A percentile compares a stretch with the other conserved stretches of the same genome.
These are phyloP conservation scores for Onychostoma macrolepis DNA, from an alignment of 2,113 vertebrate species.

Conservation along the genomic window DNA sequence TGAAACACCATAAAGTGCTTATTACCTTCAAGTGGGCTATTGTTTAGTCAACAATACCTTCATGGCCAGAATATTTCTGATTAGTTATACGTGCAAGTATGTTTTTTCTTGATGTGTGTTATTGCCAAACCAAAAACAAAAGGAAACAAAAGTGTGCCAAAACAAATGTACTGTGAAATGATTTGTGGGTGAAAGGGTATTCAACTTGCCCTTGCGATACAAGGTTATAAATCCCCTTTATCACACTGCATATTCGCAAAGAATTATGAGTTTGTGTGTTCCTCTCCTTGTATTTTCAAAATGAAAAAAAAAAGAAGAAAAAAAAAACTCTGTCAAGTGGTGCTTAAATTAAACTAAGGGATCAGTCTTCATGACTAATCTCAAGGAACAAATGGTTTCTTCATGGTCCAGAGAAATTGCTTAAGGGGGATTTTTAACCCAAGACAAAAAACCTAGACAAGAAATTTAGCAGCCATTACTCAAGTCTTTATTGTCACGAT, in stretches of 20 bases:
- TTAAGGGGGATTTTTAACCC: background rate
- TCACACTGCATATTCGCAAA: background rate
- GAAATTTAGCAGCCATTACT: background rate
- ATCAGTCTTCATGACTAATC: slow-evolving; percentile 17
- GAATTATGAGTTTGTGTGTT: background rate
- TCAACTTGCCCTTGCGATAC: background rate
- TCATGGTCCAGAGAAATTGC: background rate
- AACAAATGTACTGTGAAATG: background rate
- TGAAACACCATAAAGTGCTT: slow-evolving; percentile 20
- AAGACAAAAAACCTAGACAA: background rate
- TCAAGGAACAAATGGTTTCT: background rate
- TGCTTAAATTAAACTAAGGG: background rate
- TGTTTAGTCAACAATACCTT: background rate
- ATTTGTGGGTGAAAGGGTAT: background rate
- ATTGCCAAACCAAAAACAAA: background rate
- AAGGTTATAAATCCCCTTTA: slow-evolving; percentile 5
- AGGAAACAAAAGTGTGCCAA: background rate
- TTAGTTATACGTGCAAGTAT: background rate
- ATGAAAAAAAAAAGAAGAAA: background rate
- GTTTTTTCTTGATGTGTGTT: background rate
- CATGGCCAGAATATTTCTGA: background rate
- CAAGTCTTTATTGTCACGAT: background rate
- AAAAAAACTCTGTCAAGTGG: background rate
- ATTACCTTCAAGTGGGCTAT: slow-evolving; percentile 1
- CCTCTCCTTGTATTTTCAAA: background rate